Conservation (phyloP, 2,888 invertebrate genomes). For the Pammene fasciana region DNA sequence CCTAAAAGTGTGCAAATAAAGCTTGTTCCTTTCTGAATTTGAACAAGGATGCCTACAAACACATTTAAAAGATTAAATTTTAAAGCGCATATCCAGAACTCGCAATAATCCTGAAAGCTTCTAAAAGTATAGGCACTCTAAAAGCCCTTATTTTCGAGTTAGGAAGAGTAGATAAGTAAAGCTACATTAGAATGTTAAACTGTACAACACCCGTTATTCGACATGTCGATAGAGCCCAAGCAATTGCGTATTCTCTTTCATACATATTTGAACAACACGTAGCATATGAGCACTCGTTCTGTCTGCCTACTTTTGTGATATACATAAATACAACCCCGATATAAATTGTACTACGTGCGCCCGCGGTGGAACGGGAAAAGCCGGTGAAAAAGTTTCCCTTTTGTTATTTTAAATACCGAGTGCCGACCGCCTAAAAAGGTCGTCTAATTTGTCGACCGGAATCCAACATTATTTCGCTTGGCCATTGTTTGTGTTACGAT, state of each 20-base stretch:
- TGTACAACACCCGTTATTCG: conserved; percentile 14
- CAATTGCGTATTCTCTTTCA: conserved; percentile 30
- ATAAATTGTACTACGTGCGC: conserved; percentile 29
- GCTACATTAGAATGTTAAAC: conserved; percentile 11
- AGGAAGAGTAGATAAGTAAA: conserved; percentile 10
- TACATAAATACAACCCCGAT: conserved; percentile 19
- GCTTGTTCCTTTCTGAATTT: conserved; percentile 18
- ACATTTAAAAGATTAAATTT: not conserved
- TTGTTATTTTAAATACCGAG: conserved; percentile 66
- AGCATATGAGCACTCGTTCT: conserved; percentile 18
- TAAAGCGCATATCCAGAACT: no score
- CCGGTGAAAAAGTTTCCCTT: conserved; percentile 58
- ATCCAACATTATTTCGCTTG: conserved; percentile 77
- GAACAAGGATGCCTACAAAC: conserved; percentile 12
- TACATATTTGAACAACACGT: conserved; percentile 31
- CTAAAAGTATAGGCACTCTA: conserved; percentile 23
- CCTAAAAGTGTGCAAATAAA: no score
- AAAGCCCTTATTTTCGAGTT: conserved; percentile 26
- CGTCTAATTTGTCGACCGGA: conserved; percentile 79
- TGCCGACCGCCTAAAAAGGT: conserved; percentile 71
- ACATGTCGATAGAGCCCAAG: conserved; percentile 32
- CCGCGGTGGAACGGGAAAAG: conserved; percentile 33
- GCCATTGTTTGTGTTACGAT: conserved; percentile 80
- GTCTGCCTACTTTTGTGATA: conserved; percentile 22
- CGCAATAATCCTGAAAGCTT: conserved; percentile 42